These are phyloP conservation scores for Caenorhabditis sp. DNA, from an alignment of 2,888 invertebrate genomes.

Conservation along the genomic window DNA sequence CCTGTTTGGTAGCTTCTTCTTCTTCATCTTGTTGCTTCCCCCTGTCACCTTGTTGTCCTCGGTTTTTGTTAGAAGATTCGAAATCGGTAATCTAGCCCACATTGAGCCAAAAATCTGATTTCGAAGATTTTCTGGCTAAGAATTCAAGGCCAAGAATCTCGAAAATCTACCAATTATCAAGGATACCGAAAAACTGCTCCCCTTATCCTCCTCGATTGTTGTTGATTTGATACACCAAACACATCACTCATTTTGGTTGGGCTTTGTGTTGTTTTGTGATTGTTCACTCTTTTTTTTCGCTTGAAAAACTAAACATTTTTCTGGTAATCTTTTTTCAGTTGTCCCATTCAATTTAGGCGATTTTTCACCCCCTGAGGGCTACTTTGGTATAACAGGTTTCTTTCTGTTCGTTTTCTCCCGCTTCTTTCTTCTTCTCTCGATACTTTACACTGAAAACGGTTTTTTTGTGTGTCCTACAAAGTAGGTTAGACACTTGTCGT, in stretches of 20 bases:
- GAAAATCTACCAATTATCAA: too few relatives aligned
- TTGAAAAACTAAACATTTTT: slow-evolving; percentile 2
- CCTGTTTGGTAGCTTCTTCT: slow-evolving; percentile 4
- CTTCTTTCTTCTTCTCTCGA: background rate
- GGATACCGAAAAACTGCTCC: background rate
- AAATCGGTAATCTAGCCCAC: too few relatives aligned
- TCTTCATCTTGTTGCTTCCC: slow-evolving; percentile 1
- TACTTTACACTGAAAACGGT: slow-evolving; percentile 37
- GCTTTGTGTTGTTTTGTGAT: slow-evolving; percentile 32
- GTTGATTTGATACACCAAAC: too few relatives aligned
- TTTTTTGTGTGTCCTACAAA: background rate
- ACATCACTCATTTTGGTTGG: slow-evolving; percentile 29
- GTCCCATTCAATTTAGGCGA: background rate
- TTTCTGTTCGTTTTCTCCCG: slow-evolving; percentile 11
- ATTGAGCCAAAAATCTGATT: too few relatives aligned
- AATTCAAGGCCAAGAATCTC: too few relatives aligned
- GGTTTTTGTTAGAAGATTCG: too few relatives aligned
- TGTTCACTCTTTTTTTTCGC: background rate
- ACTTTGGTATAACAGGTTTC: slow-evolving; percentile 24
- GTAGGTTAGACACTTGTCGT: slow-evolving; percentile 17
- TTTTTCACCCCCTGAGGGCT: slow-evolving; percentile 1
- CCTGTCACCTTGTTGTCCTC: too few relatives aligned
- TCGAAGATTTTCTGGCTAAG: too few relatives aligned
- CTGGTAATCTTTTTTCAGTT: background rate
- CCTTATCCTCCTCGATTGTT: slow-evolving; percentile 33